Percentiles rank a stretch among this genome's conserved stretches.
Conservation (phyloP, 1,140 invertebrate species). For the Sarcophaga peregrina region DNA sequence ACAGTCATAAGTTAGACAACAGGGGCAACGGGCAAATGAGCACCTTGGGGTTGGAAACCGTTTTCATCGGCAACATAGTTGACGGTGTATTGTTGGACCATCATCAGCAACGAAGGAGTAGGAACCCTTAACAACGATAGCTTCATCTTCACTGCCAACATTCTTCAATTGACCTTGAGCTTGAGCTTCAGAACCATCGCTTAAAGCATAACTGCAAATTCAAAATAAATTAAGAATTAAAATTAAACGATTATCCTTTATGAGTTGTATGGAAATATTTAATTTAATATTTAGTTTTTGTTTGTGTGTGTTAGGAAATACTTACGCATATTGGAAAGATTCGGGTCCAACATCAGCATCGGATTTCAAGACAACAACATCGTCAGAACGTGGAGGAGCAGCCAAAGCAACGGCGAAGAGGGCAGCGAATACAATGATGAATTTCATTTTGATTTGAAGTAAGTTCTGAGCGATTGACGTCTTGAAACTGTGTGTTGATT, state of each 20-base stretch:
- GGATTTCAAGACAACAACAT: background rate
- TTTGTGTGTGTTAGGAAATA: too few species aligned
- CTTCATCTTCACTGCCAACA: conserved; percentile 67
- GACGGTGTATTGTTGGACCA: conserved; percentile 71
- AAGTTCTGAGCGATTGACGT: too few species aligned
- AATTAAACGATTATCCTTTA: too few species aligned
- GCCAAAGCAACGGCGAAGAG: conserved; percentile 45
- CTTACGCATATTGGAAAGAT: conserved; percentile 64
- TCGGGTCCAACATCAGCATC: conserved; percentile 63
- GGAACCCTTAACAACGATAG: conserved; percentile 69
- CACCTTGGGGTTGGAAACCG: conserved; percentile 77
- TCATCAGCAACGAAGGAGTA: conserved; percentile 74
- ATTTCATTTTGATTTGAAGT: background rate
- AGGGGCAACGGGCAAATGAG: conserved; percentile 70
- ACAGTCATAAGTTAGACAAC: conserved; percentile 42
- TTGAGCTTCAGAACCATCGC: conserved; percentile 72
- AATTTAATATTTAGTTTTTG: too few species aligned
- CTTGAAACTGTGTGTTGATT: too few species aligned
- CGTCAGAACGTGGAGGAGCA: conserved; percentile 6
- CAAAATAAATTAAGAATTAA: too few species aligned
- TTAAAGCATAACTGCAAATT: conserved; percentile 69
- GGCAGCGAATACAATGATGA: conserved; percentile 46
- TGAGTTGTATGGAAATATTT: too few species aligned
- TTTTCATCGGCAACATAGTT: conserved; percentile 78
- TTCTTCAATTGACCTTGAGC: conserved; percentile 72